Evolutionary conservation across 2,113 vertebrate species (phyloP).

Genomic region (Numenius arquata): DNA sequence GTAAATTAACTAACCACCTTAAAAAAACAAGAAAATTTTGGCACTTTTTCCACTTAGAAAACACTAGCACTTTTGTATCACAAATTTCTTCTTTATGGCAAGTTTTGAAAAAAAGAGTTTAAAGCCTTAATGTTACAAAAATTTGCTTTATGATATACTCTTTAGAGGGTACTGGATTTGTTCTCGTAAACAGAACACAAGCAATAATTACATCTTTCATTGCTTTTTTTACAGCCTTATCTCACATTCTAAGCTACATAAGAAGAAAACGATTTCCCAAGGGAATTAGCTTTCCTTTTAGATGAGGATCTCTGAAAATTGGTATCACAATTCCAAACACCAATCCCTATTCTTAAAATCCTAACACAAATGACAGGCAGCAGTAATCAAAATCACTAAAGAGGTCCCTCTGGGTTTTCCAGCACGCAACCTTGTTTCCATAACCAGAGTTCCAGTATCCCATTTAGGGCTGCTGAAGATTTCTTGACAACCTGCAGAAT

Average conservation of each 20-base stretch:
- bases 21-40: background rate
- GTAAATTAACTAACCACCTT: background rate
- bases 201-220: background rate
- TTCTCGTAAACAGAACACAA: background rate
- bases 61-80: rapidly evolving
- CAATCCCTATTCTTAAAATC: conserved; percentile 36
- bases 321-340: background rate
- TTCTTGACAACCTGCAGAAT: conserved; percentile 14
- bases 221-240: conserved; percentile 24
- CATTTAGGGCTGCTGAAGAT: background rate
- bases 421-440: background rate
- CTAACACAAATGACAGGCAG: conserved; percentile 3
- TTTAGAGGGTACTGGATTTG: background rate
- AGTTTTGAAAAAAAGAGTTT: background rate
- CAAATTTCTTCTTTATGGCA: background rate
- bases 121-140: background rate
- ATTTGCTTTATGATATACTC: background rate
- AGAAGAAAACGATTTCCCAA: conserved; percentile 35
- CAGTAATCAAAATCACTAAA: conserved; percentile 39
- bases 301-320: conserved; percentile 25
- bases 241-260: background rate
- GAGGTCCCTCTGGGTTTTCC: conserved; percentile 22
- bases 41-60: background rate
- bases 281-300: conserved; percentile 23
- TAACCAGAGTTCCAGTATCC: conserved; percentile 15